Conservation (phyloP, 2,888 invertebrate genomes). For the Ferdinandea cuprea region DNA sequence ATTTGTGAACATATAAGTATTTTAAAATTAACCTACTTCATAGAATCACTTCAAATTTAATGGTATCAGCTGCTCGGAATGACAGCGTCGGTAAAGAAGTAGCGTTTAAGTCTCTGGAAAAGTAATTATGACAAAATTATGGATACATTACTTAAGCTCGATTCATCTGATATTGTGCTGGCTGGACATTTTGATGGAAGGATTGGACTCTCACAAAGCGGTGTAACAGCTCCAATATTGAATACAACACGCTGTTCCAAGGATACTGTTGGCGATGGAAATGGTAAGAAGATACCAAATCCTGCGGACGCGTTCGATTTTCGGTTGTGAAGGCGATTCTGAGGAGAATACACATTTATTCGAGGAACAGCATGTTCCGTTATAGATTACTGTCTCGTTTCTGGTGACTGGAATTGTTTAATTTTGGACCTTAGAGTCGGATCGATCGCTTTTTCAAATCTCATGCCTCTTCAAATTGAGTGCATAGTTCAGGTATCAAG, state of each 20-base stretch:
- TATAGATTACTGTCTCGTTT: not conserved
- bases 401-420: not conserved
- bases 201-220: not conserved
- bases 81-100: no score
- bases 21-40: no score
- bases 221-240: not conserved
- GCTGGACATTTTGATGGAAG: not conserved
- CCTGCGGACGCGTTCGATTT: not conserved
- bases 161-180: not conserved
- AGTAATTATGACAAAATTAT: no score
- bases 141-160: not conserved
- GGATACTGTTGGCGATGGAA: not conserved
- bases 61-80: no score
- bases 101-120: no score
- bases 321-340: not conserved
- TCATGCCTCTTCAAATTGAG: not conserved
- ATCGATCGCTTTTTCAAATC: not conserved
- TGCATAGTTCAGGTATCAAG: not conserved
- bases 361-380: not conserved
- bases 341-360: not conserved
- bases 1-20: no score
- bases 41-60: no score
- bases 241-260: not conserved
- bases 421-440: not conserved
- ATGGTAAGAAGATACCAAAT: not conserved